Evolutionary conservation across 2,113 vertebrate genomes (phyloP), one percentile per base, ranked within the genome.

Genomic region (Monarcha castaneiventris): DNA sequence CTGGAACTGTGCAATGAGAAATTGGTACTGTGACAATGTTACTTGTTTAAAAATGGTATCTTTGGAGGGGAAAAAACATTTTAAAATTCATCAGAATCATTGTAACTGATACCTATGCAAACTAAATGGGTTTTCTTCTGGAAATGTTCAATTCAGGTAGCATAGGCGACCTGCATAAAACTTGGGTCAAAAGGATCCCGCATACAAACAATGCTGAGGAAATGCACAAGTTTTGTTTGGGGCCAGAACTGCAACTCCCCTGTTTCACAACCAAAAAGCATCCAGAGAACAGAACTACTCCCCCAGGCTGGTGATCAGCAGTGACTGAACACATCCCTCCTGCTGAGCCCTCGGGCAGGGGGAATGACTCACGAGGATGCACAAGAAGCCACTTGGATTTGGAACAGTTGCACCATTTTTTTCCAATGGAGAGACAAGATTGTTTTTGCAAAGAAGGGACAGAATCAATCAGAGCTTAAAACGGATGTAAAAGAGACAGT

Each of bases 271-370:
- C 32, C 41, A 16, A 52, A 67, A 88, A 67, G 26, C 4, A 0
- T 33, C 59, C 2, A 11, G 51, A 62, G 75, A 80, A 48, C 56
- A 73, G 75, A 93, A 32, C 48, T 33, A 3, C 43, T 68, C 48
- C 32, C n/a, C 9, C 0, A 0, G 58, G 16, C 33, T 14, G 22
- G 48, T 13, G n/a, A 35, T 26, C 9, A 48, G 41, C 2, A 1
- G 71, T 4, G 68, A 32, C 10, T 7, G 48, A 41, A 32, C 3
- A 0, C 15, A 1, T 5, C 25, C 25, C 37, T 56, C 11, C 52
- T 59, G 29, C 56, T 46, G 43, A 62, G 46, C 58, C 33, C 67
- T 64, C 1, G 0, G 54, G 52, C 68, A 55, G 26, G 9, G 19
- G 43, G 33, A 79, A 66, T 33, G 55, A 67, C 41, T 89, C 87